phyloP scores from a whole-genome alignment of 2,888 invertebrate genomes.

The Nephrotoma flavescens region DNA sequence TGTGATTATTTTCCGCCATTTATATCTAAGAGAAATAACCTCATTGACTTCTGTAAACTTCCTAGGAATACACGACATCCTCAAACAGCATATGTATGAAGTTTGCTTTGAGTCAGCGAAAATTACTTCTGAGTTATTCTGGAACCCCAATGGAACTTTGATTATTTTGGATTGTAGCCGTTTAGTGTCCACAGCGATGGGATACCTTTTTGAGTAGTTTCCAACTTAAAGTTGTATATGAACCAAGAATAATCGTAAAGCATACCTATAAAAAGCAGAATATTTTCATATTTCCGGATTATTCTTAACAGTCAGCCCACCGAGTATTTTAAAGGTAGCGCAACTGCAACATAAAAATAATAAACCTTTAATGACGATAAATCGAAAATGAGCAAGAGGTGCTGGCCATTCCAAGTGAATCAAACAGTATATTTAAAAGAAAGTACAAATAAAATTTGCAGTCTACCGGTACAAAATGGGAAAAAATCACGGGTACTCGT shows the following conservation, averaged over 20 bases:
- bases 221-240: constrained; percentile 68
- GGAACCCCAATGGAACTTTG: too few species aligned
- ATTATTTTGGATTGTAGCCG: too few species aligned
- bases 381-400: constrained; percentile 95
- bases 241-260: constrained; percentile 50
- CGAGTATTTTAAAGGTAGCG: constrained; percentile 72
- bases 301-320: constrained; percentile 88
- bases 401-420: constrained; percentile 64
- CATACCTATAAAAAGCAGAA: constrained; percentile 61
- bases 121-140: too few species aligned
- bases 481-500: constrained; percentile 61
- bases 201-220: constrained; percentile 54
- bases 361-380: constrained; percentile 76
- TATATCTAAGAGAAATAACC: too few species aligned
- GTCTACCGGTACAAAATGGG: constrained; percentile 61
- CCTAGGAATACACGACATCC: too few species aligned
- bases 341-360: constrained; percentile 54
- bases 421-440: constrained; percentile 61
- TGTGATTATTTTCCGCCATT: too few species aligned
- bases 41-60: too few species aligned
- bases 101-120: too few species aligned
- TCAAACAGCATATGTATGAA: too few species aligned
- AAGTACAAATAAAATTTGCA: constrained; percentile 65
- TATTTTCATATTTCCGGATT: constrained; percentile 85
- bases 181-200: too few species aligned